Percentiles rank a stretch among this genome's conserved stretches.
These are phyloP conservation scores for Philotrypesis tridentata DNA, from an alignment of 1,140 invertebrate species.

Conservation along the genomic window DNA sequence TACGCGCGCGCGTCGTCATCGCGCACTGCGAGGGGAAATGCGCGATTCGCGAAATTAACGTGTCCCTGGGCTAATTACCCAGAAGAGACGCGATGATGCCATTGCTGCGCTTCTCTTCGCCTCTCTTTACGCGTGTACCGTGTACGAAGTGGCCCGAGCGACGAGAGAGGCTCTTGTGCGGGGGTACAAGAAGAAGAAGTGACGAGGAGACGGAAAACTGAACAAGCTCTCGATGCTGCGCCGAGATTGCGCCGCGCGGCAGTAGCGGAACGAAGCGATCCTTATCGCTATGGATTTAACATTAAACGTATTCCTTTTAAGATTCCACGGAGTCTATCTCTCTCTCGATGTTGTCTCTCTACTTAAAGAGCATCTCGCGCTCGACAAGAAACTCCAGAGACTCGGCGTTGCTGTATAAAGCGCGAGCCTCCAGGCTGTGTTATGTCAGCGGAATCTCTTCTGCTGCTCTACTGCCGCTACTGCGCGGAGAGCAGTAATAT, in stretches of 20 bases:
- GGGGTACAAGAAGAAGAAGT: constrained; percentile 1
- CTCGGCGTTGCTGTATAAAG: background rate
- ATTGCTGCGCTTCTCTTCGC: background rate
- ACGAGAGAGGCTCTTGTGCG: background rate
- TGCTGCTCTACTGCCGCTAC: background rate
- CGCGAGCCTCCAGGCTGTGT: background rate
- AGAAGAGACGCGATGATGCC: background rate
- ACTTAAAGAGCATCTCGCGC: constrained; percentile 6
- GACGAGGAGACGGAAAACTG: constrained; percentile 59
- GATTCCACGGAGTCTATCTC: constrained; percentile 49
- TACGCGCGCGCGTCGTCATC: constrained; percentile 21
- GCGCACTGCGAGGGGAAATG: background rate
- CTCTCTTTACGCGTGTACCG: background rate
- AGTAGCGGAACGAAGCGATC: constrained; percentile 60
- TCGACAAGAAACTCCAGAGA: background rate
- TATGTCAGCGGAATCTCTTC: background rate
- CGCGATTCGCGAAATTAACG: constrained; percentile 46
- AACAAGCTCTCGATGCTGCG: constrained; percentile 56
- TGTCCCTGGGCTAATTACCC: constrained; percentile 59
- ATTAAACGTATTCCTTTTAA: constrained; percentile 67
- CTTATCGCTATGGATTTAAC: constrained; percentile 61
- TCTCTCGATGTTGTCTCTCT: background rate
- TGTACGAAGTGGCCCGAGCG: background rate
- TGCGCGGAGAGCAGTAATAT: background rate
- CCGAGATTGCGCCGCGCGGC: constrained; percentile 44